A percentile compares a stretch with the other conserved stretches of the same genome.
phyloP scores from a whole-genome alignment of 1,140 invertebrate species.

The Leptinotarsa lineolata region DNA sequence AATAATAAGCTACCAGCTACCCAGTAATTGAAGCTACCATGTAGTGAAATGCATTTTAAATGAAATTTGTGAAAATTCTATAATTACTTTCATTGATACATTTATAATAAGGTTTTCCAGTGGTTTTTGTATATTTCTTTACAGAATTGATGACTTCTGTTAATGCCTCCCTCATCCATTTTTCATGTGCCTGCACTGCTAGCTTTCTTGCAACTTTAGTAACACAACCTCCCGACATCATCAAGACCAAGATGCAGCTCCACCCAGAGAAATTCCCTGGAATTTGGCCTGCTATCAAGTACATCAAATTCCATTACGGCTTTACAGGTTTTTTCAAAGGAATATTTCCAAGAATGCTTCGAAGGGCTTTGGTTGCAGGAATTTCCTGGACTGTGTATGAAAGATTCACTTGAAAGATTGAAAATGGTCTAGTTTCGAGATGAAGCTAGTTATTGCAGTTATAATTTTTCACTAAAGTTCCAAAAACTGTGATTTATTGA shows the following conservation, averaged over 20 bases:
- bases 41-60: too few species aligned
- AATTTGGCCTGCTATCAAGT: background rate
- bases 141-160: slow-evolving; percentile 4
- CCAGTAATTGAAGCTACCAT: too few species aligned
- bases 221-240: slow-evolving; percentile 14
- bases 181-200: background rate
- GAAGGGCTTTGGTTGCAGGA: slow-evolving; percentile 8
- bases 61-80: too few species aligned
- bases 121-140: background rate
- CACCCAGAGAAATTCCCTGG: slow-evolving; percentile 6
- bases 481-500: too few species aligned
- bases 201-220: slow-evolving; percentile 9
- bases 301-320: background rate
- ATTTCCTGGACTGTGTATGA: slow-evolving; percentile 19
- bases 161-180: background rate
- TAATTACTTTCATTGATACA: too few species aligned
- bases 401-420: background rate
- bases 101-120: too few species aligned
- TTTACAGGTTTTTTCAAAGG: slow-evolving; percentile 10
- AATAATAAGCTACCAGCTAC: too few species aligned
- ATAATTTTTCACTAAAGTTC: too few species aligned
- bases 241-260: slow-evolving; percentile 2
- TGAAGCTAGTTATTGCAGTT: too few species aligned
- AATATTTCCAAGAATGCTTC: slow-evolving; percentile 4
- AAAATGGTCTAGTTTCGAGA: too few species aligned